These are phyloP conservation scores for Chaenodraco wilsoni DNA, from an alignment of 2,797 vertebrate genomes.

Conservation along the genomic window DNA sequence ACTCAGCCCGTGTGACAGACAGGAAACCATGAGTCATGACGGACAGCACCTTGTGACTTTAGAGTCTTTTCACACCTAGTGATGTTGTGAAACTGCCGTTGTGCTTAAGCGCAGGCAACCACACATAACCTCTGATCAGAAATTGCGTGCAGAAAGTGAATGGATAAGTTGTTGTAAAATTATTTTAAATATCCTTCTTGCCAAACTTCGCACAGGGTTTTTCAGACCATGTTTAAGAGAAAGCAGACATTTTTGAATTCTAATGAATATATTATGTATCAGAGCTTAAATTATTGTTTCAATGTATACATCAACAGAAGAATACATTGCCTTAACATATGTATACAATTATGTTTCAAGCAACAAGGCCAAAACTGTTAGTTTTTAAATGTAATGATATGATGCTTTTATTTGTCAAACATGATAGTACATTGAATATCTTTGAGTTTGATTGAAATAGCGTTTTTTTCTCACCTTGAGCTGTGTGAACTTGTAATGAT, in stretches of 20 bases:
- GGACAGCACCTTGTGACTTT: constrained; percentile 51
- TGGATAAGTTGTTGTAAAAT: too few species aligned
- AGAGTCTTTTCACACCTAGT: constrained; percentile 43
- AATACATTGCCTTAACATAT: too few species aligned
- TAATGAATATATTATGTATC: too few species aligned
- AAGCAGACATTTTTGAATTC: too few species aligned
- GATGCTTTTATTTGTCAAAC: neutral
- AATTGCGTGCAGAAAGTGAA: too few species aligned
- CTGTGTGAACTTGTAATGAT: neutral
- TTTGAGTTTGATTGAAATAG: neutral
- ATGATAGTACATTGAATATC: neutral
- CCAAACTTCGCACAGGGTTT: too few species aligned
- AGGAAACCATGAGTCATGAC: constrained; percentile 51
- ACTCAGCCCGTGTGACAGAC: constrained; percentile 15
- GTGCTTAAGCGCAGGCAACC: neutral
- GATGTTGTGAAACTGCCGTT: constrained; percentile 17
- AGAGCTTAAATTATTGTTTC: too few species aligned
- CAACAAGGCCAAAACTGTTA: neutral
- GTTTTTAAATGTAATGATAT: neutral
- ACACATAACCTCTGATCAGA: too few species aligned
- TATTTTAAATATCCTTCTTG: too few species aligned
- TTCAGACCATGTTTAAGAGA: too few species aligned
- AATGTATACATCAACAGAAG: too few species aligned
- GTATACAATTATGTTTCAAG: too few species aligned
- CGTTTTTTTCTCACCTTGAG: neutral